These are phyloP conservation scores for Forbesichthys papilliferus DNA, from an alignment of 2,113 vertebrate genomes.

Conservation along the genomic window DNA sequence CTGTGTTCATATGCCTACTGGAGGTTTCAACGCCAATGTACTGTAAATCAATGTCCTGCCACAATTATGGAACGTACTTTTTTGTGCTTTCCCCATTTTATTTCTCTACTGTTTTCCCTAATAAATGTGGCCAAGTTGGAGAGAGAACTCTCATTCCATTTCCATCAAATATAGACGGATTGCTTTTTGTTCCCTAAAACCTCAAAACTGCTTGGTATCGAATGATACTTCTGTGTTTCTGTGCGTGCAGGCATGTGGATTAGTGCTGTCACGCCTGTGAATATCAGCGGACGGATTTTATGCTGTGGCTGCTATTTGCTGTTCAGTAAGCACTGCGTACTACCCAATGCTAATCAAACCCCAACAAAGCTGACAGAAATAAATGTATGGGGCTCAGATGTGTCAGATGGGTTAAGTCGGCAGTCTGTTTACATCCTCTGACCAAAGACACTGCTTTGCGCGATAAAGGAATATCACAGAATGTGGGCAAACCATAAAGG, in stretches of 20 bases:
- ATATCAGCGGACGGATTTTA: constrained; percentile 56
- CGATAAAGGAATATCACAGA: not conserved
- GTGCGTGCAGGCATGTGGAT: constrained; percentile 25
- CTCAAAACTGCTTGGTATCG: constrained; percentile 9
- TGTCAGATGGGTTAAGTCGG: not conserved
- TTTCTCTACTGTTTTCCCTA: not conserved
- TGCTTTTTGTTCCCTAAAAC: constrained; percentile 16
- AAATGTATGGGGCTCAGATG: constrained; percentile 8
- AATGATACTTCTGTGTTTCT: not conserved
- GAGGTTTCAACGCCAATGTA: not conserved
- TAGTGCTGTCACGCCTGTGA: constrained; percentile 53
- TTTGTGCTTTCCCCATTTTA: not conserved
- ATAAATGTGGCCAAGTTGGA: not conserved
- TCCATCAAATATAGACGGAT: constrained; percentile 25
- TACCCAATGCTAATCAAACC: constrained; percentile 55
- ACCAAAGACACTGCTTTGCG: not conserved
- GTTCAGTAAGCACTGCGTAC: constrained; percentile 51
- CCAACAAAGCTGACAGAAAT: constrained; percentile 18
- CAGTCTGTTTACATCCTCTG: constrained; percentile 5
- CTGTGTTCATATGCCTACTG: not conserved
- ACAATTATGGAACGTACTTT: not conserved
- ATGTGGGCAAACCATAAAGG: constrained; percentile 9
- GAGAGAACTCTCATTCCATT: not conserved
- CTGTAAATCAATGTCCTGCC: not conserved
- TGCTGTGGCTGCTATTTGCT: constrained; percentile 50